These are phyloP conservation scores for Heliothis virescens DNA, from an alignment of 1,140 invertebrate species.

Conservation along the genomic window DNA sequence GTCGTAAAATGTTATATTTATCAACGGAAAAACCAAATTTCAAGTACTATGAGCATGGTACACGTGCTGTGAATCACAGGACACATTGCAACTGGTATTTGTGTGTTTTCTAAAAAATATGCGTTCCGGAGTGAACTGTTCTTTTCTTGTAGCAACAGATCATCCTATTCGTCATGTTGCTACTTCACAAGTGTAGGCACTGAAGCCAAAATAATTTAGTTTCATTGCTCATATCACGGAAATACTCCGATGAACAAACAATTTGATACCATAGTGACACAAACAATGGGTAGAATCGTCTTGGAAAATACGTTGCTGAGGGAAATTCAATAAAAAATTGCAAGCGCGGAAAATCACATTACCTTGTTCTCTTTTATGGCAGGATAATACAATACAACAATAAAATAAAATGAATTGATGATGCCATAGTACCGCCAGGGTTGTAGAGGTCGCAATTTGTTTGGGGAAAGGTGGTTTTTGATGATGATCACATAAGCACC, in stretches of 20 bases:
- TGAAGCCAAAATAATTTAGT: neutral
- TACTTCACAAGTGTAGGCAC: neutral
- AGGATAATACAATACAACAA: too few species aligned
- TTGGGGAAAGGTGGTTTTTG: too few species aligned
- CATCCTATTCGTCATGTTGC: slow-evolving; percentile 1
- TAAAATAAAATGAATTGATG: too few species aligned
- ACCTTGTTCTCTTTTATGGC: too few species aligned
- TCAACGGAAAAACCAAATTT: slow-evolving; percentile 18
- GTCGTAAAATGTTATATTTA: slow-evolving; percentile 29
- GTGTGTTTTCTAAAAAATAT: neutral
- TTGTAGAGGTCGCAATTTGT: too few species aligned
- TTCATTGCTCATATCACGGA: neutral
- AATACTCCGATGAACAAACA: neutral
- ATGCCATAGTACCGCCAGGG: too few species aligned
- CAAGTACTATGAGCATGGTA: neutral
- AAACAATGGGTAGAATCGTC: neutral
- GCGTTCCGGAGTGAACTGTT: neutral
- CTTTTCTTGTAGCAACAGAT: slow-evolving; percentile 1
- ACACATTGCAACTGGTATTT: neutral
- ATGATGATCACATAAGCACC: too few species aligned
- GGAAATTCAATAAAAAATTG: neutral
- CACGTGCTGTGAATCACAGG: slow-evolving; percentile 21
- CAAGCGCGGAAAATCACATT: neutral
- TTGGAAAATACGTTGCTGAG: neutral
- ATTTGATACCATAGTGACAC: neutral